These are phyloP conservation scores for Temnothorax unifasciatus DNA, from an alignment of 2,888 invertebrate species.

Conservation along the genomic window DNA sequence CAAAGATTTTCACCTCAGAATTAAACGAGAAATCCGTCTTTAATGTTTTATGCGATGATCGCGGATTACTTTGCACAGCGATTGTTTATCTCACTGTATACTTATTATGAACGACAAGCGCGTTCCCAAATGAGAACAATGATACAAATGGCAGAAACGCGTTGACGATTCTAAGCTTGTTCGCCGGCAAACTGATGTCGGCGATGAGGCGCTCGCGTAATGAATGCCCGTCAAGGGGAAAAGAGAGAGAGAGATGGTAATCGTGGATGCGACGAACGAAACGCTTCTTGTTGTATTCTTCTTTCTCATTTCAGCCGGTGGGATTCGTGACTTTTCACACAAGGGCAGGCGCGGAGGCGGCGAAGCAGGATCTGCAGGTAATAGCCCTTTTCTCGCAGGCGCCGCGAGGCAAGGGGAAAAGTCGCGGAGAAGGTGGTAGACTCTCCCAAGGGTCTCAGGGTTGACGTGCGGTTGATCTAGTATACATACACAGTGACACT, in stretches of 20 bases:
- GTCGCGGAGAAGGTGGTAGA: conserved; percentile 35
- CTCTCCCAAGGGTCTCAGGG: conserved; percentile 38
- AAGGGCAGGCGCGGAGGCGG: conserved; percentile 98
- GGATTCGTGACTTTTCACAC: conserved; percentile 99
- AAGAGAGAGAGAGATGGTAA: background rate
- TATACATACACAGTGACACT: conserved; percentile 57
- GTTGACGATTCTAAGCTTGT: conserved; percentile 19
- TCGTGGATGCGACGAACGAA: conserved; percentile 27
- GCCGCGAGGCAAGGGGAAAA: conserved; percentile 30
- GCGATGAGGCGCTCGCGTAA: conserved; percentile 25
- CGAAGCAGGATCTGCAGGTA: conserved; percentile 99
- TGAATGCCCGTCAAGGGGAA: background rate
- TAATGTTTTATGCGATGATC: background rate
- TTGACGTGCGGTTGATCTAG: conserved; percentile 60
- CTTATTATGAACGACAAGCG: conserved; percentile 16
- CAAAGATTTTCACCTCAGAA: background rate
- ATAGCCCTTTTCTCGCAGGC: conserved; percentile 73
- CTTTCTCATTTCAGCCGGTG: conserved; percentile 93
- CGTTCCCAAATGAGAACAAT: background rate
- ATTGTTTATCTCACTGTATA: background rate
- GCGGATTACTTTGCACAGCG: background rate
- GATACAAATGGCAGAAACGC: conserved; percentile 1
- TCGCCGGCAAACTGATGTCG: conserved; percentile 3
- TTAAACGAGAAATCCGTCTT: background rate
- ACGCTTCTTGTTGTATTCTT: conserved; percentile 54